Percentiles rank a stretch among this genome's conserved stretches.
Conservation (phyloP, 2,113 vertebrate species). For the Capreolus pygargus region DNA sequence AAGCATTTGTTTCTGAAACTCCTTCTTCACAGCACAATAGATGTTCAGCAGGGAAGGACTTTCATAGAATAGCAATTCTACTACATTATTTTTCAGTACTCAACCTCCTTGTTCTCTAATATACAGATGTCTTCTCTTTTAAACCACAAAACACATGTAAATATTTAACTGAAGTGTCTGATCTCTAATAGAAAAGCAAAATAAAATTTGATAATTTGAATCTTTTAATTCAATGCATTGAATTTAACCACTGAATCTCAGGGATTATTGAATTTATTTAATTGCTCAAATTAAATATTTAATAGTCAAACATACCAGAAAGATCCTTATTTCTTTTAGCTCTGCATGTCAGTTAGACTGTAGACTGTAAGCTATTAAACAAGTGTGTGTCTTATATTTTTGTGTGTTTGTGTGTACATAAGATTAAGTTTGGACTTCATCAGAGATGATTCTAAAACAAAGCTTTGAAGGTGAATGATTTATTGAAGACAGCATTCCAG, state of each 20-base stretch:
- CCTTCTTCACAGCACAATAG: slow-evolving; percentile 4
- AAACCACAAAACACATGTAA: background rate
- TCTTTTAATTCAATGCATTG: background rate
- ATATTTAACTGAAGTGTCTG: background rate
- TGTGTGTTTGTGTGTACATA: background rate
- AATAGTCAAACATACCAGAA: background rate
- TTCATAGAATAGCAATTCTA: background rate
- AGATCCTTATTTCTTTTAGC: background rate
- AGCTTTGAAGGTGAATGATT: background rate
- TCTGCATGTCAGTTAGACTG: background rate
- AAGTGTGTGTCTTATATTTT: background rate
- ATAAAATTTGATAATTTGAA: background rate
- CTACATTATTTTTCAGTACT: background rate
- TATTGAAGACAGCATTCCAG: background rate
- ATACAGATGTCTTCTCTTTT: background rate
- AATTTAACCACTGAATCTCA: background rate
- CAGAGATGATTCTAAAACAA: background rate
- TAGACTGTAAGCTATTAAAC: background rate
- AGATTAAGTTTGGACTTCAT: background rate
- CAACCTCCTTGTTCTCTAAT: background rate
- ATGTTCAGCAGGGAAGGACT: background rate
- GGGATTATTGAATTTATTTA: background rate
- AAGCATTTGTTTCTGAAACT: slow-evolving; percentile 16
- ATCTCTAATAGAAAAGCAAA: background rate
- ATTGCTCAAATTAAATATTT: background rate